Evolutionary conservation across 2,888 invertebrate species (phyloP), one percentile per base, ranked within the genome.

Genomic region (Drosophila emarginata): DNA sequence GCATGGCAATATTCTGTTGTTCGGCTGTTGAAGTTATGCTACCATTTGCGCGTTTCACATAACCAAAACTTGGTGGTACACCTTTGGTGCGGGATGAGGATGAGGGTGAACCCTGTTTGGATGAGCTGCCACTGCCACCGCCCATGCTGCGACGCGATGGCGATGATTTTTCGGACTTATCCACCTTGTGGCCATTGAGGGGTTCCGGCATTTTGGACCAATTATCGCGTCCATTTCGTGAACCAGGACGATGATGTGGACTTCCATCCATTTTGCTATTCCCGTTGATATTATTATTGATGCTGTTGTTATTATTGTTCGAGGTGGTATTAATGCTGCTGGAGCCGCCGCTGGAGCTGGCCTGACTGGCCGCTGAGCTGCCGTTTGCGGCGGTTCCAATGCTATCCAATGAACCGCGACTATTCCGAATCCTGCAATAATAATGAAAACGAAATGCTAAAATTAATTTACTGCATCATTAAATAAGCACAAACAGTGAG

Each of bases 21-120:
- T 92, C 92, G 2, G 90, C 91, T 2, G 91, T 90, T 40, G 91
- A 93, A 53, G 92, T 93, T 64, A 93, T 93, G 6, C 93, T 93
- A 50, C 94, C 94, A 77, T 95, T 95, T 70, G 94, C 94, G 81
- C 96, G 94, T 90, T 97, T 97, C 53, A 96, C 95, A 90, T 97
- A 97, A 60, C 96, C 96, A 88, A 97, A 97, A 91, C 95, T 96
- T 82, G 96, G 96, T 7, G 96, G 96, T 12, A 96, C 96, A 12
- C 95, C 95, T 91, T 96, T 96, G 40, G 94, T 94, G 83, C 95
- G 94, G 15, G 88, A 77, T 14, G 89, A 77, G 53, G 90, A 67
- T 23, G 90, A 82, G 15, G 90, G 85, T 18, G 91, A 86, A 28
- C 93, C 87, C 63, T 89, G 89, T 45, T 90, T 90, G 45, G 90